Base-by-base conservation (phyloP, 23 tunicate genomes). In the Phallusia fumigata region DNA sequence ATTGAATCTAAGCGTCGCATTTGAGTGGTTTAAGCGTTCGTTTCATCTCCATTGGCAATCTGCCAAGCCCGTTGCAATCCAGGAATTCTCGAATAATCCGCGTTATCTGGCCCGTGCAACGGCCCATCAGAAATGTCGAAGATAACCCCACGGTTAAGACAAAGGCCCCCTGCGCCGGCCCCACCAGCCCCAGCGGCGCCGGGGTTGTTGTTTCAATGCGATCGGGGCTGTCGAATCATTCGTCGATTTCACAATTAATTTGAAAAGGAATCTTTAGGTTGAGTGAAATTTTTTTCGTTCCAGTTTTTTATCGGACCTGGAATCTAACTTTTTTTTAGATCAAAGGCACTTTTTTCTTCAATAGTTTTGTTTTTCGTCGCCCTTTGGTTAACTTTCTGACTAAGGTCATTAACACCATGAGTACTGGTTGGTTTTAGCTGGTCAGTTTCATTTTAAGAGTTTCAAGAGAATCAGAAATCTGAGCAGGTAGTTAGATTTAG, bases 61-160 rank as follows among this genome's bases (percentile, higher is more conserved):
- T 21, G 69, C 69, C 69, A 58, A 13, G 69, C 47, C 47, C 47
- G 47, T 40, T 40, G 47, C 47, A 40, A 58, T 21, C 28, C 69
- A 58, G 69, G 69, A 58, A 58, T 58, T 58, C 69, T 22, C 26
- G 15, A 58, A 58, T 58, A 58, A 58, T 58, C 69, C 69, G 26
- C 28, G 28, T 16, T 58, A 58, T 58, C 69, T 58, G 47, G 3
- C 69, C 28, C 8, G 28, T 24, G 69, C 69, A 58, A 58, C 69
- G 69, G 28, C 11, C 69, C 69, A 58, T 58, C 69, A 58, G 28
- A 58, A 58, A 58, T 58, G 69, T 58, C 69, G 26, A 24, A 22
- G 69, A 58, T 58, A 58, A 58, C 26, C 58, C 69, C 69, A 24
- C 16, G 69, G 28, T 8, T 58, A 24, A 58, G 69, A 24, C 69